These are phyloP conservation scores for Bombus affinis DNA, from an alignment of 1,140 invertebrate species.

Conservation along the genomic window DNA sequence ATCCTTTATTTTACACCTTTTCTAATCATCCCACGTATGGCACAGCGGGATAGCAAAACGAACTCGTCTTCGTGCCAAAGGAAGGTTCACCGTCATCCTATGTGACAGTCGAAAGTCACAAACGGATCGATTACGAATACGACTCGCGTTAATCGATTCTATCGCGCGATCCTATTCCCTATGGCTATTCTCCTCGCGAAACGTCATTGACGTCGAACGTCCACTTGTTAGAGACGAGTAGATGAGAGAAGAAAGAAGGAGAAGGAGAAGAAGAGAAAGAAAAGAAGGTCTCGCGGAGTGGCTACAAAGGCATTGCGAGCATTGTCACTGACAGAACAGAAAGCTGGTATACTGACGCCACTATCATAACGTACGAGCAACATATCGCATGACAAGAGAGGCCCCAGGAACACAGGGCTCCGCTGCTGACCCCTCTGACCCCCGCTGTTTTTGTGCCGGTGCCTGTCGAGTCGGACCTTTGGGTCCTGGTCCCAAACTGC, in stretches of 20 bases:
- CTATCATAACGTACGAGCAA: constrained; percentile 73
- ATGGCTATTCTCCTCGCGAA: constrained; percentile 23
- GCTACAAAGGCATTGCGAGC: constrained; percentile 62
- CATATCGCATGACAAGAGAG: constrained; percentile 72
- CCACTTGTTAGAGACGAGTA: neutral
- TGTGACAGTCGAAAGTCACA: neutral
- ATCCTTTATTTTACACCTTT: neutral
- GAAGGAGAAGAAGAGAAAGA: neutral
- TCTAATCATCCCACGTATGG: neutral
- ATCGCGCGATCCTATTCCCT: constrained; percentile 6
- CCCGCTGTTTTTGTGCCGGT: constrained; percentile 67
- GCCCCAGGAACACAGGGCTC: constrained; percentile 63
- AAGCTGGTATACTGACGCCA: constrained; percentile 64
- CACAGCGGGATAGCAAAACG: neutral
- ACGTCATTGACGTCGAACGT: neutral
- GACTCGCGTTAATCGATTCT: neutral
- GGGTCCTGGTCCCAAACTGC: constrained; percentile 63
- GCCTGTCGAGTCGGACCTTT: constrained; percentile 65
- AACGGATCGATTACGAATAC: constrained; percentile 14
- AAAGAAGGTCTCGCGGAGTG: constrained; percentile 31
- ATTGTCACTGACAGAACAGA: constrained; percentile 71
- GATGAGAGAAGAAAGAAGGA: neutral
- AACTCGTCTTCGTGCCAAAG: neutral
- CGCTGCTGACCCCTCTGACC: constrained; percentile 69
- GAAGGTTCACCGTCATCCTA: neutral